phyloP scores from a whole-genome alignment of 2,888 invertebrate genomes.

The Neelides folsomi region DNA sequence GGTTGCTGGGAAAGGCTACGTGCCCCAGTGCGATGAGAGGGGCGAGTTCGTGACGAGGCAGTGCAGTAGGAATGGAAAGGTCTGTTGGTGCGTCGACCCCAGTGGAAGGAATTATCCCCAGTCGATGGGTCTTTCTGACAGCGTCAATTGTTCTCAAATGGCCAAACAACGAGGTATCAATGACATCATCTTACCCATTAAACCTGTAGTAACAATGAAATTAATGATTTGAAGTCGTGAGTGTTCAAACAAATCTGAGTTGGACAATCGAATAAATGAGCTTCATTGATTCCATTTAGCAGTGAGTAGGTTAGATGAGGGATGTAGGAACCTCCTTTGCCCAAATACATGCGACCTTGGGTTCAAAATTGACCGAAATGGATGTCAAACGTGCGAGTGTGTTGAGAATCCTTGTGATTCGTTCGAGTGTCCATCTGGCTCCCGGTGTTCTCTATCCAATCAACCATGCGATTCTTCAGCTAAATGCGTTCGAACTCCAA shows the following conservation, averaged over 20 bases:
- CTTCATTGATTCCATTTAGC: background rate
- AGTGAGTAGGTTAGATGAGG: slow-evolving; percentile 32
- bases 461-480: slow-evolving; percentile 43
- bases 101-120: slow-evolving; percentile 62
- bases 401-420: slow-evolving; percentile 65
- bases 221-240: background rate
- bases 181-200: background rate
- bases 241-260: background rate
- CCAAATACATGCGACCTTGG: slow-evolving; percentile 75
- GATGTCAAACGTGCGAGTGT: slow-evolving; percentile 73
- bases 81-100: slow-evolving; percentile 75
- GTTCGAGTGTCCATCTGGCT: slow-evolving; percentile 44
- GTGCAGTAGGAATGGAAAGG: slow-evolving; percentile 69
- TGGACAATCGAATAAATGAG: background rate
- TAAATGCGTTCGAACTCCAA: slow-evolving; percentile 61
- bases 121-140: slow-evolving; percentile 62
- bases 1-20: slow-evolving; percentile 65
- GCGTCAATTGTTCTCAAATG: slow-evolving; percentile 49
- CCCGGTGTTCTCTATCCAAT: slow-evolving; percentile 60
- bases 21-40: slow-evolving; percentile 57
- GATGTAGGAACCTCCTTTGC: slow-evolving; percentile 59
- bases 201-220: background rate
- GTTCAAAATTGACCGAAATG: slow-evolving; percentile 54
- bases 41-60: slow-evolving; percentile 61
- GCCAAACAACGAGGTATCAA: slow-evolving; percentile 17